Evolutionary conservation across 2,888 invertebrate genomes (phyloP).

Genomic region (Hylaea fasciaria): DNA sequence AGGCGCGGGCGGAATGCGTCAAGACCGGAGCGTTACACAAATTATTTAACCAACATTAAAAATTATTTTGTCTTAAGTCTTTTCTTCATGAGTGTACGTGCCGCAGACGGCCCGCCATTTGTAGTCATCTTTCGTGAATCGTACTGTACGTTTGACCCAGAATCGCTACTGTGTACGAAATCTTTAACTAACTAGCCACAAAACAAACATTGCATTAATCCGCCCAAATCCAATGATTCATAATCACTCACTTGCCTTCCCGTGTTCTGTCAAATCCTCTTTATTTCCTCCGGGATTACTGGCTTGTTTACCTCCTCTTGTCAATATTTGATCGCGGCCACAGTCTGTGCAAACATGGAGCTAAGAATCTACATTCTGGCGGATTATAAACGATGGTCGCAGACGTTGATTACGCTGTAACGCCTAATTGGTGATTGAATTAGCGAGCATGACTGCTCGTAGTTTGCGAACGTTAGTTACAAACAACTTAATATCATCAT

Average conservation of each 20-base stretch:
- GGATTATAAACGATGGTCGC: not conserved
- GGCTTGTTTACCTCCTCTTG: constrained; percentile 42
- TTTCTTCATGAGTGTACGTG: no score
- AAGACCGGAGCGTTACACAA: no score
- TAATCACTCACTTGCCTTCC: constrained; percentile 56
- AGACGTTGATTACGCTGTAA: constrained; percentile 30
- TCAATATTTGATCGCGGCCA: constrained; percentile 45
- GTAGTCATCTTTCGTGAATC: no score
- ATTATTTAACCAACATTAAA: no score
- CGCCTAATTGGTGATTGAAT: constrained; percentile 43
- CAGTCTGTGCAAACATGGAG: constrained; percentile 5
- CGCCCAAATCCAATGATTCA: constrained; percentile 45
- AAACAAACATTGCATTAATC: constrained; percentile 9
- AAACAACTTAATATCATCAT: not conserved
- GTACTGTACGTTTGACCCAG: no score
- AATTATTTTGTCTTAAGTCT: no score
- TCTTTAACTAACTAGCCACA: not conserved
- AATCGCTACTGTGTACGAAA: no score
- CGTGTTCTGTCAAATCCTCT: constrained; percentile 56
- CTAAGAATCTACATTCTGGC: constrained; percentile 12
- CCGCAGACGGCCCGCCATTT: no score
- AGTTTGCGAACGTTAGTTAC: not conserved
- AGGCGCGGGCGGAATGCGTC: no score
- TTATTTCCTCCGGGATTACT: constrained; percentile 67
- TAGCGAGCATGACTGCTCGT: constrained; percentile 10